Base-by-base conservation (phyloP, 2,888 invertebrate species). In the Pyrrhosoma nymphula region DNA sequence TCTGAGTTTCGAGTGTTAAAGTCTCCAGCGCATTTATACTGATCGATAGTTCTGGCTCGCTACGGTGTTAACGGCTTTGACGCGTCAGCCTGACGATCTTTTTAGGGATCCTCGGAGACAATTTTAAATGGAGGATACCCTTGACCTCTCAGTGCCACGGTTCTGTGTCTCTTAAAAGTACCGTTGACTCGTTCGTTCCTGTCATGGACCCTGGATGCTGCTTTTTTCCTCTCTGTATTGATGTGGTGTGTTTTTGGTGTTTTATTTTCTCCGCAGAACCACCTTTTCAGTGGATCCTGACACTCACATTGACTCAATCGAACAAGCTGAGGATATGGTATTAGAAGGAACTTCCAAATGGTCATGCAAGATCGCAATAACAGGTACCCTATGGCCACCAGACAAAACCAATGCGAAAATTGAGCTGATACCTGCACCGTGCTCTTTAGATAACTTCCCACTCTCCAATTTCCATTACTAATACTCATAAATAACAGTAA, bases 331-430 rank as follows among this genome's bases (percentile, higher is more conserved):
- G 98, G 98, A 98, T 98, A 98, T 99, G 98, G 99, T 99, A 97
- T 99, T 99, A 97, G 99, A 99, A 98, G 99, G 99, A 97, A 99
- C 99, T 97, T 99, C 99, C 97, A 99, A 99, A 98, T 99, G 99
- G 99, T 99, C 99, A 97, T 99, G 99, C 98, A 99, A 99, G 98
- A 99, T 99, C 98, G 99, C 99, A 97, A 99, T 99, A 97, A 99
- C 99, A 99, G 99, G 99, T 99, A 98, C 97, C 97, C 97, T 96
- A 97, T 97, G 97, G 97, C 97, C 97, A 97, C 63, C 93, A 93
- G 95, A 95, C 95, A 95, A 69, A 93, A 95, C 35, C 47, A 95
- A 95, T 95, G 95, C 55, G 69, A 95, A 95, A 90, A 93, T 63
- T 63, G 63, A 69, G 93, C 63, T 63, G 63, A 69, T n/a, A 93